Conservation (phyloP, 2,797 vertebrate species). For the Silurus lanzhouensis region DNA sequence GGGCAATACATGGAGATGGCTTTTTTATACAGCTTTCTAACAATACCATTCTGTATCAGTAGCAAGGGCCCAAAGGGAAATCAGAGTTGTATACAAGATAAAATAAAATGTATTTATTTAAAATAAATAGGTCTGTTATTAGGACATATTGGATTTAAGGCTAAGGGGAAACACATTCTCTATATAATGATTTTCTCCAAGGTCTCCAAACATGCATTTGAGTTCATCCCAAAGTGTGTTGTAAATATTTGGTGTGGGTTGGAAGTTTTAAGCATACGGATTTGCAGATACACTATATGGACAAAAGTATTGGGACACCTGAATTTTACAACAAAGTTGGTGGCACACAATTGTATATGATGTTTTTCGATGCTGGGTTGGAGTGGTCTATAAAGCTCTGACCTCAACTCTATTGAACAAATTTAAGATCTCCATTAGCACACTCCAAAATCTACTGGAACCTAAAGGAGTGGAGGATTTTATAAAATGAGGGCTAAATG, state of each 20-base stretch:
- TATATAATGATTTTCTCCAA: background rate
- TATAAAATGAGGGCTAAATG: no score
- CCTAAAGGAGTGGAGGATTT: no score
- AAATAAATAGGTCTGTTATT: constrained; percentile 9
- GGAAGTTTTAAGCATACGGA: background rate
- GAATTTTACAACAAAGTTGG: no score
- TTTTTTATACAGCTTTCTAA: constrained; percentile 11
- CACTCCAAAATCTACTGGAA: no score
- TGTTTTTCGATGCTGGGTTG: no score
- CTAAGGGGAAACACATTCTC: background rate
- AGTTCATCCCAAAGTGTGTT: background rate
- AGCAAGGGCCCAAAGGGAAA: background rate
- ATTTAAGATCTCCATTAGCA: no score
- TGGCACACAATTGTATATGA: no score
- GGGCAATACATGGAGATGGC: background rate
- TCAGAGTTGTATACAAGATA: background rate
- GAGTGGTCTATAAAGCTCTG: no score
- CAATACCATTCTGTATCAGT: background rate
- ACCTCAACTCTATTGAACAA: no score
- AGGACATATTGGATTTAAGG: background rate
- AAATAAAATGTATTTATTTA: background rate
- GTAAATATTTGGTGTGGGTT: background rate
- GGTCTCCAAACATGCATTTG: background rate
- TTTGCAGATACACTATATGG: background rate
- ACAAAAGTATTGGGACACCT: no score